These are phyloP conservation scores for Steromphala cineraria DNA, from an alignment of 2,888 invertebrate species.

Conservation along the genomic window DNA sequence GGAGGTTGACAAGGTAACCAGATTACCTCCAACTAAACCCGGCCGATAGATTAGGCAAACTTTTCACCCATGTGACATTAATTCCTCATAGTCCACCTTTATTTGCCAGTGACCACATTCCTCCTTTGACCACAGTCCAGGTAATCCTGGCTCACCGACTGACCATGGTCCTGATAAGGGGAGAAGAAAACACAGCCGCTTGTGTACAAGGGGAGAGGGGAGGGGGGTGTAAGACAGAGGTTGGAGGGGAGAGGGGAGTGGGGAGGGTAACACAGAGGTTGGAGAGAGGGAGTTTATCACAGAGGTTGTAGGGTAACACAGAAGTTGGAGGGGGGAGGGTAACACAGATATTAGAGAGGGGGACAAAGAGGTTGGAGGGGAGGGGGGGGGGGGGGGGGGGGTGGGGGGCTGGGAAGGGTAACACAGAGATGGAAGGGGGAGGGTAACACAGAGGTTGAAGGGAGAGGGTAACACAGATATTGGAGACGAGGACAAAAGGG, in stretches of 20 bases:
- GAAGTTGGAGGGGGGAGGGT: not conserved
- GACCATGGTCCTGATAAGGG: not conserved
- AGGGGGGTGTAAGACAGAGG: not conserved
- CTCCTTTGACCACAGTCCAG: not conserved
- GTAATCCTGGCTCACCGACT: not conserved
- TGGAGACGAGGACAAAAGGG: too few relatives aligned
- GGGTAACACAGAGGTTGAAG: not conserved
- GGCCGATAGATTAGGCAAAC: not conserved
- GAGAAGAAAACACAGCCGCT: not conserved
- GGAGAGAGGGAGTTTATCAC: not conserved
- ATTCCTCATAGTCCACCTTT: slow-evolving; percentile 3
- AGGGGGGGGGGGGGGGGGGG: too few relatives aligned
- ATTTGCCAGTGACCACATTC: not conserved
- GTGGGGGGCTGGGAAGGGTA: too few relatives aligned
- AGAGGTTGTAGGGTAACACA: too few relatives aligned
- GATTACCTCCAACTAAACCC: not conserved
- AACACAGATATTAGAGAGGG: not conserved
- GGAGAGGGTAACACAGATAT: not conserved
- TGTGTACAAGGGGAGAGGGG: not conserved
- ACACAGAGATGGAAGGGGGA: not conserved
- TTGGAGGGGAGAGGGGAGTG: too few relatives aligned
- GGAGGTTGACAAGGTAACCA: not conserved
- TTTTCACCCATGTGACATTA: slow-evolving; percentile 6
- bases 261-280: too few relatives aligned
- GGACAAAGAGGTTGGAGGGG: too few relatives aligned